Conservation (phyloP, 2,888 invertebrate genomes). For the Neoascia interrupta region DNA sequence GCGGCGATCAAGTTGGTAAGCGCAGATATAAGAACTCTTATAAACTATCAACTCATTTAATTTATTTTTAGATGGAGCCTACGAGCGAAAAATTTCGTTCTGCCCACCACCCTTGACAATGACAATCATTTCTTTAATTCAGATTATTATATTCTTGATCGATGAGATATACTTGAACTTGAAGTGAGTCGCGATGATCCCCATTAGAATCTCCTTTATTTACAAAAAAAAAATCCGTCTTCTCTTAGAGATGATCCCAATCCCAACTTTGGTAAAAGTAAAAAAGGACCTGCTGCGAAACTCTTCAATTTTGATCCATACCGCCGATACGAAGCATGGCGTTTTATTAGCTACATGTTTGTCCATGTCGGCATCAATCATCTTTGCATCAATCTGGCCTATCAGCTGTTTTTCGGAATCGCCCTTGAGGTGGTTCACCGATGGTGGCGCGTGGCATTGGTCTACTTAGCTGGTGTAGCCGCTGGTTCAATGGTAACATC, state of each 20-base stretch:
- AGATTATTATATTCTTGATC: slow-evolving; percentile 86
- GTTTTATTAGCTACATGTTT: slow-evolving; percentile 97
- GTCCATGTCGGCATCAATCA: slow-evolving; percentile 96
- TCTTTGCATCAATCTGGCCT: slow-evolving; percentile 92
- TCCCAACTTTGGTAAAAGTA: slow-evolving; percentile 77
- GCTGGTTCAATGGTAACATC: slow-evolving; percentile 93
- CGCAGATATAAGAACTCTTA: background rate
- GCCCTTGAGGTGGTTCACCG: slow-evolving; percentile 98
- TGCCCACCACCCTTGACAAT: slow-evolving; percentile 96
- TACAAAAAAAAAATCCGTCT: too few species aligned
- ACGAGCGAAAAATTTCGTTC: slow-evolving; percentile 95
- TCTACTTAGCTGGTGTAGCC: slow-evolving; percentile 91
- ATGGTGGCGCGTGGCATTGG: slow-evolving; percentile 93
- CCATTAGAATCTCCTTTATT: background rate
- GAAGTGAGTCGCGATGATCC: slow-evolving; percentile 73
- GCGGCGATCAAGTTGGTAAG: slow-evolving; percentile 78
- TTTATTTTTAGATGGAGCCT: slow-evolving; percentile 87
- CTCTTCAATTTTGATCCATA: slow-evolving; percentile 94
- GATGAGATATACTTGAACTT: slow-evolving; percentile 79
- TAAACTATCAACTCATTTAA: too few species aligned
- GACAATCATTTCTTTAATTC: slow-evolving; percentile 92
- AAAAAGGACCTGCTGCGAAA: slow-evolving; percentile 89
- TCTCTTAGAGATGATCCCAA: slow-evolving; percentile 79
- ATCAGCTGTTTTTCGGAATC: slow-evolving; percentile 95
- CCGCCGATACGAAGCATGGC: slow-evolving; percentile 92